These are phyloP conservation scores for Euproctis similis DNA, from an alignment of 2,888 invertebrate species.

Conservation along the genomic window DNA sequence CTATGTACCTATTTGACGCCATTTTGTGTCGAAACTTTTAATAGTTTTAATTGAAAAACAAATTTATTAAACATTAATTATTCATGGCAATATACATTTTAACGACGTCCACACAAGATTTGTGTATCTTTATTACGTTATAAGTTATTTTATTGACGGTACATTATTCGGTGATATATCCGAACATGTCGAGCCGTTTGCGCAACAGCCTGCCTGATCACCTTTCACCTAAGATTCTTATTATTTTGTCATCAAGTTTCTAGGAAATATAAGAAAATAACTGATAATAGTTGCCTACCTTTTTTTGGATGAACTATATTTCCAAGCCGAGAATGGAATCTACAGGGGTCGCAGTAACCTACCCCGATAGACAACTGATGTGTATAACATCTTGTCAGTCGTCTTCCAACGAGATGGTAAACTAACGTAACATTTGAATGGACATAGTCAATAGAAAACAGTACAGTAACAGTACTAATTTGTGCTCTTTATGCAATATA, in stretches of 20 bases:
- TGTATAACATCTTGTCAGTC: too few relatives aligned
- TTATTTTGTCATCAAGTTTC: constrained; percentile 8
- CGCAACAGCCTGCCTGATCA: neutral
- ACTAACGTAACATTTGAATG: too few relatives aligned
- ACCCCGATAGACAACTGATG: too few relatives aligned
- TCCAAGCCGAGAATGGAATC: too few relatives aligned
- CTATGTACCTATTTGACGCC: neutral
- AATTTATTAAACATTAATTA: constrained; percentile 1
- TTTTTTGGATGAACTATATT: too few relatives aligned
- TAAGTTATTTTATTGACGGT: neutral
- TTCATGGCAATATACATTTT: neutral
- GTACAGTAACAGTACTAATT: too few relatives aligned
- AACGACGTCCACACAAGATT: neutral
- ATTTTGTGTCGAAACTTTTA: neutral
- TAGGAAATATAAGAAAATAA: constrained; percentile 7
- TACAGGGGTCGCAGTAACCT: too few relatives aligned
- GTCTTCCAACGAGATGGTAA: too few relatives aligned
- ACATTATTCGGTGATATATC: constrained; percentile 9
- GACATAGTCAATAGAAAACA: too few relatives aligned
- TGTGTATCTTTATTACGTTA: neutral
- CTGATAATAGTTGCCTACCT: too few relatives aligned
- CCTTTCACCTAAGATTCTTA: constrained; percentile 8
- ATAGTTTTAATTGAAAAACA: constrained; percentile 1
- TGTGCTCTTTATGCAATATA: too few relatives aligned
- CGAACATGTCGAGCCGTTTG: constrained; percentile 2